Evolutionary conservation across 2,113 vertebrate species (phyloP).

Genomic region (Campylorhamphus procurvoides): DNA sequence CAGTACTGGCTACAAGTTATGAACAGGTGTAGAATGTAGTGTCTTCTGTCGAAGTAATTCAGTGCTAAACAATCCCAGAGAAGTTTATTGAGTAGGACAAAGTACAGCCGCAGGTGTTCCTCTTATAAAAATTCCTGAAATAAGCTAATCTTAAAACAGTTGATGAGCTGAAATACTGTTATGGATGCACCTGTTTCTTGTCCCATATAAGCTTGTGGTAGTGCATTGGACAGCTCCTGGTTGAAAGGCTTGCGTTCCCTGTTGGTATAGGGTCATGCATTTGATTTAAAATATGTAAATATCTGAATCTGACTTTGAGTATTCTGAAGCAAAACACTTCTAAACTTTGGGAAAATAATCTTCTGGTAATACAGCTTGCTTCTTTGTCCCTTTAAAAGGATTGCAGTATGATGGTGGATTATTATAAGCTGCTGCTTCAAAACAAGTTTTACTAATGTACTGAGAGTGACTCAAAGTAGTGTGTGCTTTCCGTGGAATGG

Average conservation of each 20-base stretch:
- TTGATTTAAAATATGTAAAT: not conserved
- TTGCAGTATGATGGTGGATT: not conserved
- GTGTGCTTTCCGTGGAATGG: not conserved
- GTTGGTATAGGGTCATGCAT: not conserved
- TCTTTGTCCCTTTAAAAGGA: constrained; percentile 20
- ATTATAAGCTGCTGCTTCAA: not conserved
- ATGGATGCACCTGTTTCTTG: not conserved
- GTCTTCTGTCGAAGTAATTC: not conserved
- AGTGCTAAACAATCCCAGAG: not conserved
- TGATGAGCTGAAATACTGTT: not conserved
- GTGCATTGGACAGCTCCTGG: not conserved
- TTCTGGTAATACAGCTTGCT: not conserved
- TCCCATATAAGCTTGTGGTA: not conserved
- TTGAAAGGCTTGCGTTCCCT: not conserved
- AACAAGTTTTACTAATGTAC: not conserved
- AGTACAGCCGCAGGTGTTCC: not conserved
- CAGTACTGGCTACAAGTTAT: not conserved
- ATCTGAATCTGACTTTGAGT: not conserved
- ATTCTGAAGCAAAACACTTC: not conserved
- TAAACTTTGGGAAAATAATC: not conserved
- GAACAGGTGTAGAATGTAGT: too few relatives aligned
- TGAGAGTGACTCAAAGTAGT: not conserved
- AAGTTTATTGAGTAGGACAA: not conserved
- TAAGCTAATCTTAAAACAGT: not conserved
- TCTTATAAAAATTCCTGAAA: not conserved